Evolutionary conservation across 92 coral and sea anemone species (phyloP), one percentile per base, ranked within the genome.

Genomic region (Anthopleura xanthogrammica): DNA sequence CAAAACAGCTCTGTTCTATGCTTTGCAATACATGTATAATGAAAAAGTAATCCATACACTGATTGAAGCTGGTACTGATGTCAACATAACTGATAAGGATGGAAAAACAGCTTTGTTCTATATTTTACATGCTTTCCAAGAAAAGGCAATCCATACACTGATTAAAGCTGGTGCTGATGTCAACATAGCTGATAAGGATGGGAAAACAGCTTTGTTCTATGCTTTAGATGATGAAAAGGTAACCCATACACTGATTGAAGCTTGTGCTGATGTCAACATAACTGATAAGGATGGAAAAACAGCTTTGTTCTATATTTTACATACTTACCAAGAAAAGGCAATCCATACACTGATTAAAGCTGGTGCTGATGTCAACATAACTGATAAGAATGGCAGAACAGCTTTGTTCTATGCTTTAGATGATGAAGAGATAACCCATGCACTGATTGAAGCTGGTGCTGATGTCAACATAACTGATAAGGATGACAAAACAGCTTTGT

Each of bases 271-370:
- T 43, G 50, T 43, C 50, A 43, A 80, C 41, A 40, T 80, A 40
- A 80, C 60, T 80, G 84, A 80, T 36, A 54, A 80, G 23, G 17
- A 57, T 41, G 77, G 84, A 1, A 80, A 80, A 40, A 80, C 84
- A 36, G 77, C 79, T 57, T 2, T 58, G 77, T 80, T 80, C 36
- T 64, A 80, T 64, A 50, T 50, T 12, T 5, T 22, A 16, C 0
- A n/a, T n/a, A n/a, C n/a, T n/a, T n/a, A n/a, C 7, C 7, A 80
- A 64, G 75, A 6, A 46, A 58, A 24, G 29, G 57, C 64, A 16
- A 71, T 9, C 58, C 48, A 1, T 24, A 0, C 60, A 29, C 84
- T 80, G 29, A 41, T 65, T 16, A 1, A 2, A 43, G 50, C 46
- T 8, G 54, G 7, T n/a, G 22, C 54, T 76, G 79, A 76, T 76